Base-by-base conservation (phyloP, 2,113 vertebrate species). In the Tragelaphus scriptus region DNA sequence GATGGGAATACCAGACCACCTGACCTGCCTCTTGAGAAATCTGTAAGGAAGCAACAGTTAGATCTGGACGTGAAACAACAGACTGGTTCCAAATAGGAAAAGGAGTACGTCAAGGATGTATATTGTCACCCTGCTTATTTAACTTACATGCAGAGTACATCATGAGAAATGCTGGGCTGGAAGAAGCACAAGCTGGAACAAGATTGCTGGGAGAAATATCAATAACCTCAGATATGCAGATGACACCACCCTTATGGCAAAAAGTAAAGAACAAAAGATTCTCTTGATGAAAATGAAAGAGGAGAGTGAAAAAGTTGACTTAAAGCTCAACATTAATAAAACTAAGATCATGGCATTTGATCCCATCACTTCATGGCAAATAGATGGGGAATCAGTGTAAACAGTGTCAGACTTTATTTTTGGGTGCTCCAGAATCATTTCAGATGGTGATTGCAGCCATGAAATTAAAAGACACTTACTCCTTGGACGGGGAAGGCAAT, bases 51-150 rank as follows among this genome's bases (percentile, higher is more conserved):
- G 58, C 58, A 61, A 61, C 58, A 61, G 58, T 65, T 65, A 65
- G 61, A 32, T 16, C 6, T 32, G 61, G 30, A 3, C 7, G 1
- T 16, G 61, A 30, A 32, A 16, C 6, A 63, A 63, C 28, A 63
- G 61, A 32, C 15, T 2, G 6, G 14, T 65, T 65, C 61, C 30
- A 65, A 65, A 65, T 3, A 65, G 7, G 7, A 17, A 65, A n/a
- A n/a, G 30, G 63, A 4, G 1, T n/a, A 2, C 0, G 0, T n/a
- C 63, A 65, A 17, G 30, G 30, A 3, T 65, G 7, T 65, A n/a
- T 65, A 65, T n/a, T n/a, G 63, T 65, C 63, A 65, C 15, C 15
- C 7, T 65, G 63, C 3, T 65, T 65, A 8, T 32, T 65, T 4
- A 65, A 65, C 30, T 65, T n/a, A 0, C n/a, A 1, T 8, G 30